Conservation (phyloP, 1,140 invertebrate species). For the Neodiprion lecontei region DNA sequence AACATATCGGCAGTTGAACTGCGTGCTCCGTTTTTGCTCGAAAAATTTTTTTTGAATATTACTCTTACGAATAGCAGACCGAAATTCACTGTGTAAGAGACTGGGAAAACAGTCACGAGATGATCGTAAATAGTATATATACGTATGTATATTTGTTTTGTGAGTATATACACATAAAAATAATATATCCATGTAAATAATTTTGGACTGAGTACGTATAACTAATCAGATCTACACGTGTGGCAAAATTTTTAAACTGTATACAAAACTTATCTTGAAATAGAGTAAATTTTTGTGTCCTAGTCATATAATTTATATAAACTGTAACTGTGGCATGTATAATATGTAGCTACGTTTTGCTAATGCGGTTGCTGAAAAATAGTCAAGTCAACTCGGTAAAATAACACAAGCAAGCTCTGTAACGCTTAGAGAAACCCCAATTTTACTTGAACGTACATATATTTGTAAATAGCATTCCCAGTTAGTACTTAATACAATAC, state of each 20-base stretch:
- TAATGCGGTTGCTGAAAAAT: not conserved
- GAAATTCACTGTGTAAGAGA: not conserved
- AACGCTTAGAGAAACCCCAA: not conserved
- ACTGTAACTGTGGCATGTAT: too few relatives aligned
- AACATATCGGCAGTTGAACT: not conserved
- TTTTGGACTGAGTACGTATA: not conserved
- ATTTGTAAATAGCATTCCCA: slow-evolving; percentile 49
- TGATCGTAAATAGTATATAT: slow-evolving; percentile 6
- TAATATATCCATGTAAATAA: not conserved
- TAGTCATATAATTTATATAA: too few relatives aligned
- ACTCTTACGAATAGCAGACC: not conserved
- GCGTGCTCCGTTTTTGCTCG: not conserved
- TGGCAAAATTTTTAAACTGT: not conserved
- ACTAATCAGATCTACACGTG: not conserved
- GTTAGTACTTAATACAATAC: slow-evolving; percentile 14
- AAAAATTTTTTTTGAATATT: not conserved
- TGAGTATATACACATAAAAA: not conserved
- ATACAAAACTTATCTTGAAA: not conserved
- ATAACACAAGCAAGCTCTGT: not conserved
- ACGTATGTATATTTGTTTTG: not conserved
- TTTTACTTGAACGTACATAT: slow-evolving; percentile 20
- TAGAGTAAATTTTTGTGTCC: too few relatives aligned
- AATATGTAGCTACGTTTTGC: too few relatives aligned
- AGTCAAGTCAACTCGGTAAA: not conserved
- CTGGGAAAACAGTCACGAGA: not conserved